Evolutionary conservation across 2,113 vertebrate genomes (phyloP).

Genomic region (Rhizomys pruinosus): DNA sequence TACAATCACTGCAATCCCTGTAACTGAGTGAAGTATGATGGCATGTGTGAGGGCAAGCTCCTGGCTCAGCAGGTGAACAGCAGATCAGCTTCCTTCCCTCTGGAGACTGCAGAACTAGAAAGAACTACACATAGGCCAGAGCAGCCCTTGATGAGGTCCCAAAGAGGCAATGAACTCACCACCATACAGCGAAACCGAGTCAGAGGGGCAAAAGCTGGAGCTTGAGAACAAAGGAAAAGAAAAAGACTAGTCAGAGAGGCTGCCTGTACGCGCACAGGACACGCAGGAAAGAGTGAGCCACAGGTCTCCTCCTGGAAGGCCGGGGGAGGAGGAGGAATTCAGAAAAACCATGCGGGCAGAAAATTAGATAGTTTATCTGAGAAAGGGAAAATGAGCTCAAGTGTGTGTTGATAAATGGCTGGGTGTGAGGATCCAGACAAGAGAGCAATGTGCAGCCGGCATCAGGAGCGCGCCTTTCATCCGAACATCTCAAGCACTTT

Average conservation of each 20-base stretch:
- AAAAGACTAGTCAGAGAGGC: slow-evolving; percentile 38
- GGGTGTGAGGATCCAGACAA: slow-evolving; percentile 56
- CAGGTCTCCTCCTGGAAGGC: background rate
- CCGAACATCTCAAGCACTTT: slow-evolving; percentile 60
- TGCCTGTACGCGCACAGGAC: background rate
- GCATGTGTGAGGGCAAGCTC: slow-evolving; percentile 40
- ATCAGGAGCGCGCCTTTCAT: slow-evolving; percentile 46
- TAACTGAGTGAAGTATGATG: slow-evolving; percentile 36
- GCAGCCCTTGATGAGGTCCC: slow-evolving; percentile 48
- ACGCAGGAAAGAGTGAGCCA: slow-evolving; percentile 49
- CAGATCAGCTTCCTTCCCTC: slow-evolving; percentile 49
- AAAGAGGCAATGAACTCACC: slow-evolving; percentile 54
- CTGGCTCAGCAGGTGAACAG: slow-evolving; percentile 59
- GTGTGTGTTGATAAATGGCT: slow-evolving; percentile 49
- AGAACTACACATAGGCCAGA: slow-evolving; percentile 45
- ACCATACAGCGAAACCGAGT: slow-evolving; percentile 48
- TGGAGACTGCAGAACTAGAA: slow-evolving; percentile 60
- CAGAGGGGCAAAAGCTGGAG: slow-evolving; percentile 11
- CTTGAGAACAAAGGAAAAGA: slow-evolving; percentile 65
- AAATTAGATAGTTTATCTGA: slow-evolving; percentile 70
- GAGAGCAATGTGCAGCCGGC: background rate
- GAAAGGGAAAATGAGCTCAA: slow-evolving; percentile 57
- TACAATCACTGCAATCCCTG: background rate
- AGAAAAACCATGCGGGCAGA: slow-evolving; percentile 67
- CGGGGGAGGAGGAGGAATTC: slow-evolving; percentile 48